Percentiles rank a stretch among this genome's conserved stretches.
Conservation (phyloP, 2,888 invertebrate species). For the Cheilosia variabilis region DNA sequence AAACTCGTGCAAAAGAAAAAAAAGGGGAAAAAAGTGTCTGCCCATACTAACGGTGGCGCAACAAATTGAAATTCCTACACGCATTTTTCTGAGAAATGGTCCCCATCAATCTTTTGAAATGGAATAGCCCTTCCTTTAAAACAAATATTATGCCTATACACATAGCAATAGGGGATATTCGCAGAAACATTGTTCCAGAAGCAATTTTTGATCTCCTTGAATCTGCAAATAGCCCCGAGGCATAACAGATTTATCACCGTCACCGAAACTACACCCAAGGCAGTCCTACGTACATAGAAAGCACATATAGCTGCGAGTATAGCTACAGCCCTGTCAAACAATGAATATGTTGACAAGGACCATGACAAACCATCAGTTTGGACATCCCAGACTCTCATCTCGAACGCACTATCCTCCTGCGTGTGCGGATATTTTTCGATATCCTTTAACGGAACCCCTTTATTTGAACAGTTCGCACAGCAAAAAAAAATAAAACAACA, state of each 20-base stretch:
- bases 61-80: constrained; percentile 53
- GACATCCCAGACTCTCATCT: constrained; percentile 3
- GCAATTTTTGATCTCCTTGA: constrained; percentile 48
- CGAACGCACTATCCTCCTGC: background rate
- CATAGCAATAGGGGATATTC: constrained; percentile 10
- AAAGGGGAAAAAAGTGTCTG: background rate
- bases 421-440: background rate
- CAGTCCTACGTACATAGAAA: constrained; percentile 2
- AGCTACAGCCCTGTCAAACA: constrained; percentile 22
- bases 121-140: constrained; percentile 40
- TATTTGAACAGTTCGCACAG: no score
- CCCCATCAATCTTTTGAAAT: constrained; percentile 48
- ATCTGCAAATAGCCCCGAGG: constrained; percentile 39
- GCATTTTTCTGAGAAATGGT: constrained; percentile 22
- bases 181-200: constrained; percentile 15
- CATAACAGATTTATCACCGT: constrained; percentile 60
- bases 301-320: background rate
- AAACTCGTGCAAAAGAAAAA: background rate
- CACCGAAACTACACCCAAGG: constrained; percentile 34
- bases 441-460: no score
- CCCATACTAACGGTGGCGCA: constrained; percentile 12
- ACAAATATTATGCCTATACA: constrained; percentile 39
- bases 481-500: no score
- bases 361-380: constrained; percentile 25
- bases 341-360: constrained; percentile 44